These are phyloP conservation scores for Trematocara zebra DNA, from an alignment of 2,113 vertebrate genomes.

Conservation along the genomic window DNA sequence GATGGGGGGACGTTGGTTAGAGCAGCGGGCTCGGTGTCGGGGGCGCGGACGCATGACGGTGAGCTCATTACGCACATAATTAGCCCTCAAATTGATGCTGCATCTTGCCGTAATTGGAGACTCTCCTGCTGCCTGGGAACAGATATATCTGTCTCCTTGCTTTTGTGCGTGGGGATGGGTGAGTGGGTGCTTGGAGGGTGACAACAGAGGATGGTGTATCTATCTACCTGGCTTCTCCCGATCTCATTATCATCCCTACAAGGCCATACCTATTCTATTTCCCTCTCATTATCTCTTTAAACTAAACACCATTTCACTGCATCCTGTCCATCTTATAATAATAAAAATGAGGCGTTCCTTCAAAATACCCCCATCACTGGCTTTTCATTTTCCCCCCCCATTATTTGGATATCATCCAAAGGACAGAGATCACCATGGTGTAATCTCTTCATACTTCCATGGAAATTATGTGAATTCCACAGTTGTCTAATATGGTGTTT, in stretches of 20 bases:
- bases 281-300: neutral
- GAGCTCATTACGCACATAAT: conserved; percentile 97
- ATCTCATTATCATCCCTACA: neutral
- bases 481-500: neutral
- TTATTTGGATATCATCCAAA: neutral
- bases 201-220: neutral
- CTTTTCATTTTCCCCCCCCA: neutral
- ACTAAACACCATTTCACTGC: neutral
- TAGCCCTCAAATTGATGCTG: conserved; percentile 97
- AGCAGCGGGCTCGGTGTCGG: conserved; percentile 80
- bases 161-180: neutral
- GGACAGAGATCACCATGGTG: conserved; percentile 19
- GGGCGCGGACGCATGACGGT: conserved; percentile 88
- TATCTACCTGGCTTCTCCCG: neutral
- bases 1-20: neutral
- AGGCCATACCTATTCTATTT: neutral
- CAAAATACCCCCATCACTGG: neutral
- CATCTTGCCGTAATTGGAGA: conserved; percentile 94
- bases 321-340: neutral
- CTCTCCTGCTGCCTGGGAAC: conserved; percentile 87
- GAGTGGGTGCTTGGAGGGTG: neutral
- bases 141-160: conserved; percentile 64
- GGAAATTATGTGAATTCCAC: neutral
- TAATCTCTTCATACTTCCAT: neutral
- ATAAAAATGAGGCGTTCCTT: neutral